Base-by-base conservation (phyloP, 2,113 vertebrate genomes). In the Nycticorax nycticorax region DNA sequence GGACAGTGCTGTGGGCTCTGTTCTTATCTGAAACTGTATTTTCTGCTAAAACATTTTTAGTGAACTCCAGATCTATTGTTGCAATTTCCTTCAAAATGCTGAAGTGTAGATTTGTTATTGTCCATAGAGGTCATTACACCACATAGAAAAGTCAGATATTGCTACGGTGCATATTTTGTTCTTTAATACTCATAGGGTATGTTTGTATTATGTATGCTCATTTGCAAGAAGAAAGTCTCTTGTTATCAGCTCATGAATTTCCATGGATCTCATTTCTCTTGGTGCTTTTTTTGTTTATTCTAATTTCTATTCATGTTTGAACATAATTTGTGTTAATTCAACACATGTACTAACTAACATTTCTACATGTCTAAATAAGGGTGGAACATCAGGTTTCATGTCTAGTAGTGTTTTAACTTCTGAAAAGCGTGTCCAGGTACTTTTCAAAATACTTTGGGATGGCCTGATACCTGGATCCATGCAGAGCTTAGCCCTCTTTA, bases 221-320 rank as follows among this genome's bases (percentile, higher is more conserved):
- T 85, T 88, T 93, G 9, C 27, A 71, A 77, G 78, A 32, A 75
- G 12, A 67, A 92, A 56, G 45, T 85, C 78, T 47, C 57, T 81
- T 89, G 41, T 47, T 28, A 47, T 71, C 43, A 52, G 28, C 30
- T 81, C 6, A 39, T 59, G 6, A 59, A 67, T 88, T 85, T 95
- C 72, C 16, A 50, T 47, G 50, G 50, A 74, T 85, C 39, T 69
- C 6, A 22, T 76, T 94, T 86, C 43, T 74, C 28, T 79, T 66
- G 30, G 9, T 66, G 48, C 1, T 18, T 88, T 78, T 75, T 41
- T 59, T 19, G 12, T 85, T 63, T 85, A 57, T 83, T 68, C 45
- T 53, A 22, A 32, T 66, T 82, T 92, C 57, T 76, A 8, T 62
- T 93, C 3, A 41, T 68, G 26, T 71, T 77, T 79, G 27, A 69